phyloP scores from a whole-genome alignment of 2,113 vertebrate species.

The Gopherus evgoodei region DNA sequence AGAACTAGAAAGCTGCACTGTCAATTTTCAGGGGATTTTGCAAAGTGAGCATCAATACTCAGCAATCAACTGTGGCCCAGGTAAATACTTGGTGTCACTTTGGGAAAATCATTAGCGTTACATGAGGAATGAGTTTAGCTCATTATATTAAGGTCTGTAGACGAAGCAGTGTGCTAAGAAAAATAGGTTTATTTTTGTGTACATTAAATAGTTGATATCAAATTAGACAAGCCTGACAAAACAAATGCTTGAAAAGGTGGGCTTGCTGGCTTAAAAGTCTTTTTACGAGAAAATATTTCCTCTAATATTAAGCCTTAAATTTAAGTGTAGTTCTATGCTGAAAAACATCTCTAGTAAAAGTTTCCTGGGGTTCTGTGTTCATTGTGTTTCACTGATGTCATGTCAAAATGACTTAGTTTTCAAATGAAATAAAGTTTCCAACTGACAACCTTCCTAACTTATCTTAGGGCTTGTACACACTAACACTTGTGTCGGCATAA shows the following conservation, averaged over 20 bases:
- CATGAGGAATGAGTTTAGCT: background rate
- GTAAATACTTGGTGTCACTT: background rate
- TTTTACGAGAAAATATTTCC: background rate
- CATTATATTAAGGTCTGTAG: background rate
- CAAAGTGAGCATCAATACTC: background rate
- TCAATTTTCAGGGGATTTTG: background rate
- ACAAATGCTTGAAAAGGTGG: background rate
- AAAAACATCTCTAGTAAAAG: background rate
- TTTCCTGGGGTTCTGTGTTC: background rate
- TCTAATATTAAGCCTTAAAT: background rate
- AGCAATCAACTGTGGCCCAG: background rate
- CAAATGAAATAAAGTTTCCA: background rate
- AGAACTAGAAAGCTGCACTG: background rate
- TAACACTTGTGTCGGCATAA: no score
- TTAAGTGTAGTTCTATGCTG: background rate
- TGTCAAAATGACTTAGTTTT: background rate
- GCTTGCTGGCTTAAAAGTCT: accelerated
- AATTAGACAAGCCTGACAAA: background rate
- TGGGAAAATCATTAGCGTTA: background rate
- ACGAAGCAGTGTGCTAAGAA: background rate
- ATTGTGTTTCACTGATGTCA: background rate
- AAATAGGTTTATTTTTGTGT: background rate
- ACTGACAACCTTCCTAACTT: background rate
- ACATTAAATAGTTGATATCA: background rate
- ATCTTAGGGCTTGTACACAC: background rate